Evolutionary conservation across 2,113 vertebrate genomes (phyloP), one percentile per base, ranked within the genome.

Genomic region (Myxocyprinus asiaticus): DNA sequence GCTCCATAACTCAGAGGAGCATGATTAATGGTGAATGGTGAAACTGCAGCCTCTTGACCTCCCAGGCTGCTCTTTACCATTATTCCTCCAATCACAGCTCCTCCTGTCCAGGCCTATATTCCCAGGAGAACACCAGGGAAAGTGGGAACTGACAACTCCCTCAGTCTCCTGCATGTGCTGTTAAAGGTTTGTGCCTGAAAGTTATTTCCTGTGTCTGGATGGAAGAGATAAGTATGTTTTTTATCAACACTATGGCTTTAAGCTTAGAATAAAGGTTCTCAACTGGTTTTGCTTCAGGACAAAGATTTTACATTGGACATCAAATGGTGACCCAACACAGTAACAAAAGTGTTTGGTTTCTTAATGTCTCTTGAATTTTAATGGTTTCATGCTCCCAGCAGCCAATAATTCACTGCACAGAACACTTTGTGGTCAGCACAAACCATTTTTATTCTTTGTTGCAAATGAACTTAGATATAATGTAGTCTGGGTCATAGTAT

Each of bases 11-110:
- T 6, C 56, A 33, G 22, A 33, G 22, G 22, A 76, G 47, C 6
- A 47, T 81, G 67, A 81, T 81, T 81, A 71, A 77, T 77, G 14
- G 43, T 68, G 43, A n/a, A n/a, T n/a, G n/a, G n/a, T n/a, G 61
- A 45, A 45, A 55, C 33, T 12, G 7, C 22, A 61, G 22, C 59
- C 14, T 68, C 43, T 33, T 65, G 58, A 81, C 74, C 59, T 76
- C 56, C 47, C 61, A 14, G 22, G 33, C 66, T 22, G 59, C 11
- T 65, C 73, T 64, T 47, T 67, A 64, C 45, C 59, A 56, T 70
- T 76, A 69, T 76, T 63, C 11, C 73, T 33, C 59, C 4, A 81
- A 81, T 76, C 58, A 70, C 17, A 76, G 44, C 47, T 62, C 58
- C 5, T 64, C 56, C 9, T 65, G 73, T 71, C 59, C 10, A 3